Percentiles rank a stretch among this genome's conserved stretches.
Conservation (phyloP, 2,797 vertebrate genomes). For the Brotula barbata region DNA sequence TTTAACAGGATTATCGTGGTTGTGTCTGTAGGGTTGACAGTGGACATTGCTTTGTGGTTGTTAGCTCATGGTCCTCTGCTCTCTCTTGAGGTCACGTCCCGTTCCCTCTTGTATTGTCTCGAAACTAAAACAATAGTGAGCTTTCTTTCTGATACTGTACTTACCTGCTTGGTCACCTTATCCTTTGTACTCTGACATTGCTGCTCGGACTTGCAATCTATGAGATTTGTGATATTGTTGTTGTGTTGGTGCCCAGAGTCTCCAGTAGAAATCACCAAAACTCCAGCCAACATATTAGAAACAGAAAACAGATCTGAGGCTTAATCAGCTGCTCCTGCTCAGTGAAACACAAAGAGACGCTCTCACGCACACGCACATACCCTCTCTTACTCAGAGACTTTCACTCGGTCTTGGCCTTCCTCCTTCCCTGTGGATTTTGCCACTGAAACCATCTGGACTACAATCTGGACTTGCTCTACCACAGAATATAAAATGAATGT, state of each 20-base stretch:
- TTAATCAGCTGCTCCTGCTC: conserved; percentile 63
- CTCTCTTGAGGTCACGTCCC: conserved; percentile 10
- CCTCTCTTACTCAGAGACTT: too few species aligned
- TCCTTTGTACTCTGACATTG: too few species aligned
- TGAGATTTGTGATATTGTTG: too few species aligned
- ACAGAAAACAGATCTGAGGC: conserved; percentile 48
- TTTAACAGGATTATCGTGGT: conserved; percentile 61
- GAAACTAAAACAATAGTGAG: conserved; percentile 31
- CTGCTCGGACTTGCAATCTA: too few species aligned
- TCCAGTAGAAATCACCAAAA: conserved; percentile 32
- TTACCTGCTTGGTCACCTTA: too few species aligned
- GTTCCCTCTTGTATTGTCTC: too few species aligned
- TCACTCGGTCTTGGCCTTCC: conserved; percentile 31
- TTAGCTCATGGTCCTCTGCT: conserved; percentile 31
- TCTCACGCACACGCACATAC: conserved; percentile 9
- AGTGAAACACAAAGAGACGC: conserved; percentile 28
- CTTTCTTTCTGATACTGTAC: conserved; percentile 3
- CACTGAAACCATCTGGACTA: conserved; percentile 73
- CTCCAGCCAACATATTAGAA: conserved; percentile 56
- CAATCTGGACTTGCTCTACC: conserved; percentile 61
- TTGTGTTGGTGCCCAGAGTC: neutral
- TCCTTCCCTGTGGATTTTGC: conserved; percentile 50
- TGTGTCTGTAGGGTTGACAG: conserved; percentile 27
- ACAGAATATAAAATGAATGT: neutral
- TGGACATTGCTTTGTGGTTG: conserved; percentile 15